Evolutionary conservation across 2,888 invertebrate genomes (phyloP).

Genomic region (Rotaria magnacalcarata): DNA sequence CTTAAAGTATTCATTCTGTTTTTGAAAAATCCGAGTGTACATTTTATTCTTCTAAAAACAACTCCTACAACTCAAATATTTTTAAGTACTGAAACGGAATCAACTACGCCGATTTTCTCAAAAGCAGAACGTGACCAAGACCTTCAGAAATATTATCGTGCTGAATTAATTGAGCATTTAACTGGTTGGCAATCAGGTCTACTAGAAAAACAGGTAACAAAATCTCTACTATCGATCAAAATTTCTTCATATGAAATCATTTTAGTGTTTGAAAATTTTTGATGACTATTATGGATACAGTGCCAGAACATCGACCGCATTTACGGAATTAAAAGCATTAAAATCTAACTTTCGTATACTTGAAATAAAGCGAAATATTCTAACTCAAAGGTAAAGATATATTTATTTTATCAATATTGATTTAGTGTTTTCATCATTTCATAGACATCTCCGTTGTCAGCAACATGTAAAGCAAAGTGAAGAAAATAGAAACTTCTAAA

Average conservation of each 20-base stretch:
- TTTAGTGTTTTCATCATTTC: background rate
- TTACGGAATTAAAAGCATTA: slow-evolving; percentile 7
- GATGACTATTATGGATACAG: slow-evolving; percentile 24
- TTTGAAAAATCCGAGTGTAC: no score
- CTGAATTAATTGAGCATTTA: slow-evolving; percentile 28
- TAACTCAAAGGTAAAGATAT: background rate
- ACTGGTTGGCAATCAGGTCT: background rate
- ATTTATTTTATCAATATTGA: background rate
- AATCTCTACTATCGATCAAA: background rate
- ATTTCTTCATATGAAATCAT: background rate
- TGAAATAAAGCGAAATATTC: slow-evolving; percentile 7
- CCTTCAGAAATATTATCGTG: slow-evolving; percentile 28
- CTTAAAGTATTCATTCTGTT: no score
- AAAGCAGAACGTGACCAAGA: slow-evolving; percentile 26
- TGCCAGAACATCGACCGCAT: background rate
- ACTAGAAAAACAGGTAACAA: slow-evolving; percentile 9
- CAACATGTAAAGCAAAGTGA: background rate
- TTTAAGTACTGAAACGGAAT: background rate
- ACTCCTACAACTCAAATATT: background rate
- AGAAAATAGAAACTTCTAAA: background rate
- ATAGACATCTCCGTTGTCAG: background rate
- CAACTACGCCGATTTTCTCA: background rate
- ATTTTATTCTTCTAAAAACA: no score
- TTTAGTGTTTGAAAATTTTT: slow-evolving; percentile 26
- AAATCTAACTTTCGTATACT: slow-evolving; percentile 24